These are phyloP conservation scores for Cheirogaleus major DNA, from an alignment of 2,797 vertebrate genomes.

Conservation along the genomic window DNA sequence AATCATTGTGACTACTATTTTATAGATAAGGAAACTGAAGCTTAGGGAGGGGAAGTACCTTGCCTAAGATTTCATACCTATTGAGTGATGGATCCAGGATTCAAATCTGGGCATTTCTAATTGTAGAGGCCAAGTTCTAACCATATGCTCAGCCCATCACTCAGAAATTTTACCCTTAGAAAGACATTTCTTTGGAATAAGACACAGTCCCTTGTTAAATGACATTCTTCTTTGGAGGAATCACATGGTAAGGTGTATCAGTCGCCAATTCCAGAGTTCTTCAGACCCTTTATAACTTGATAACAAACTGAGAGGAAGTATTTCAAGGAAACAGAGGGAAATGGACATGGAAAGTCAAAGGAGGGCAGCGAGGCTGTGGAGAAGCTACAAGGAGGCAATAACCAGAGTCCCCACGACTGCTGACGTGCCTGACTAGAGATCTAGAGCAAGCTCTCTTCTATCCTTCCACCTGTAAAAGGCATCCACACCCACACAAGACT, in stretches of 20 bases:
- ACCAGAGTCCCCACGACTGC: neutral
- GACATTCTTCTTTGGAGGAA: neutral
- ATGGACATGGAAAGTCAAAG: neutral
- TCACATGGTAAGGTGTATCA: neutral
- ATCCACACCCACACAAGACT: neutral
- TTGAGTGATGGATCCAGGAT: neutral
- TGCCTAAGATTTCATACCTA: neutral
- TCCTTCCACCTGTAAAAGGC: neutral
- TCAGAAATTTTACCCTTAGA: neutral
- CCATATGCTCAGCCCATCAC: neutral
- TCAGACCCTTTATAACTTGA: neutral
- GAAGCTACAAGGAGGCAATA: neutral
- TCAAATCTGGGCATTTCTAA: neutral
- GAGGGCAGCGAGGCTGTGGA: neutral
- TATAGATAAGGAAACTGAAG: constrained; percentile 5
- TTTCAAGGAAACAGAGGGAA: neutral
- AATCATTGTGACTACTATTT: neutral
- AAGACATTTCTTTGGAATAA: constrained; percentile 20
- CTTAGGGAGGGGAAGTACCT: neutral
- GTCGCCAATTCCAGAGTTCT: neutral
- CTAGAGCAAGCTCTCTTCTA: neutral
- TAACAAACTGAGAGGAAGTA: neutral
- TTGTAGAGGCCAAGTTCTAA: constrained; percentile 21
- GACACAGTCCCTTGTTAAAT: neutral
- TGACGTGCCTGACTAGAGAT: neutral